These are phyloP conservation scores for Trichosurus vulpecula DNA, from an alignment of 2,797 vertebrate genomes.

Conservation along the genomic window DNA sequence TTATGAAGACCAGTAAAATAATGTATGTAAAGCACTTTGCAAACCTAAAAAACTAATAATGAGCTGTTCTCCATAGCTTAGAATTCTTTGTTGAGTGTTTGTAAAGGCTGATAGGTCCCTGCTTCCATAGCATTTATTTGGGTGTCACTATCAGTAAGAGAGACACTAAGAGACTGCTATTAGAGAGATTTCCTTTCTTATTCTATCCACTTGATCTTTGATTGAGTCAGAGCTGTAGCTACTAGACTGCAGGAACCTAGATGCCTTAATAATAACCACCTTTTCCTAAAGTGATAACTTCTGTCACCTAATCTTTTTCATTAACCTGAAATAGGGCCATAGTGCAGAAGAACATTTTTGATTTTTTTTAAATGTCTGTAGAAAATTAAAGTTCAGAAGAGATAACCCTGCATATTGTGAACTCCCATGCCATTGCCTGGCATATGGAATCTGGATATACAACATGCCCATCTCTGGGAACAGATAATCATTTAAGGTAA, in stretches of 20 bases:
- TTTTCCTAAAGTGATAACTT: constrained; percentile 20
- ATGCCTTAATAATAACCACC: constrained; percentile 45
- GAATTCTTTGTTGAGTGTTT: constrained; percentile 15
- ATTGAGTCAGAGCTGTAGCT: constrained; percentile 27
- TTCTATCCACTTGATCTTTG: constrained; percentile 3
- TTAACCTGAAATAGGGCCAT: constrained; percentile 38
- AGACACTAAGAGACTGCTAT: neutral
- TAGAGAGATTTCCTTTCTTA: constrained; percentile 31
- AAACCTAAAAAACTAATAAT: constrained; percentile 14
- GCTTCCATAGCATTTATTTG: constrained; percentile 8
- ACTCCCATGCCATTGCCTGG: neutral
- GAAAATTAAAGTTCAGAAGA: constrained; percentile 55
- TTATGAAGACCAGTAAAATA: neutral
- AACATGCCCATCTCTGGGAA: neutral
- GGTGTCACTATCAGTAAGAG: constrained; percentile 4
- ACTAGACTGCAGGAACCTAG: constrained; percentile 46
- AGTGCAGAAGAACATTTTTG: constrained; percentile 33
- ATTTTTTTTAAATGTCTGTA: constrained; percentile 44
- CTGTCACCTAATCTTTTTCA: constrained; percentile 38
- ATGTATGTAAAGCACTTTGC: constrained; percentile 11
- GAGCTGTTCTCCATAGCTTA: neutral
- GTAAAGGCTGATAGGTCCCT: constrained; percentile 1
- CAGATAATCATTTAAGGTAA: constrained; percentile 42
- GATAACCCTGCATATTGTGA: neutral
- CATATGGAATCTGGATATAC: constrained; percentile 21